Percentiles rank a stretch among this genome's conserved stretches.
These are phyloP conservation scores for Nymphicus hollandicus DNA, from an alignment of 2,113 vertebrate genomes.

Conservation along the genomic window DNA sequence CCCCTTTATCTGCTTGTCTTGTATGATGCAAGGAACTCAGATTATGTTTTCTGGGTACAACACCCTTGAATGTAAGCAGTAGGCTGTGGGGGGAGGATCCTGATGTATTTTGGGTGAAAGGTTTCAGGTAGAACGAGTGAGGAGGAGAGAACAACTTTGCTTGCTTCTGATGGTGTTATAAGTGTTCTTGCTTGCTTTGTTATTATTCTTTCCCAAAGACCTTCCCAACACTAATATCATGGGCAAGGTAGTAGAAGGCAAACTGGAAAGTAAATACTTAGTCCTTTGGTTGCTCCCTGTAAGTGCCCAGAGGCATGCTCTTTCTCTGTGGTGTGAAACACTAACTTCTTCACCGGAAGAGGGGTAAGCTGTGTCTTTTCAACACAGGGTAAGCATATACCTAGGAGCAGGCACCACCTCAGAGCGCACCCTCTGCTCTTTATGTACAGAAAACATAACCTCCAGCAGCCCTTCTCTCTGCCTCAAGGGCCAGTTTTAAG, in stretches of 20 bases:
- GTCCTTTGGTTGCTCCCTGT: neutral
- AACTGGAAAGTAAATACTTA: neutral
- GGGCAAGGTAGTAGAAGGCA: neutral
- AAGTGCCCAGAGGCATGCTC: neutral
- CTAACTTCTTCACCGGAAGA: neutral
- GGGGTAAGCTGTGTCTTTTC: neutral
- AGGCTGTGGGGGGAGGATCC: neutral
- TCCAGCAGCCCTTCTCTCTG: neutral
- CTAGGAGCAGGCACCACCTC: neutral
- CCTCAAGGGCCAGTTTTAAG: neutral
- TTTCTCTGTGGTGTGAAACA: neutral
- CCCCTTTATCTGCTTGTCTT: neutral
- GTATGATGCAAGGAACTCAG: neutral
- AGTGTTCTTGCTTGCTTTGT: neutral
- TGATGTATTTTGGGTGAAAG: conserved; percentile 3
- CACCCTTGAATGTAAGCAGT: neutral
- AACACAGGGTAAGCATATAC: neutral
- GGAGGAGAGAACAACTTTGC: neutral
- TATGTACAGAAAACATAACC: neutral
- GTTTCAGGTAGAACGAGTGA: neutral
- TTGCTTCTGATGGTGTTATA: neutral
- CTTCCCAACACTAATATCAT: neutral
- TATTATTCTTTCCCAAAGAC: neutral
- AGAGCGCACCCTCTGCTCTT: neutral
- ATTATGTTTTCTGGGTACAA: neutral